Conservation (phyloP, 2,113 vertebrate species). For the Noctilio leporinus region DNA sequence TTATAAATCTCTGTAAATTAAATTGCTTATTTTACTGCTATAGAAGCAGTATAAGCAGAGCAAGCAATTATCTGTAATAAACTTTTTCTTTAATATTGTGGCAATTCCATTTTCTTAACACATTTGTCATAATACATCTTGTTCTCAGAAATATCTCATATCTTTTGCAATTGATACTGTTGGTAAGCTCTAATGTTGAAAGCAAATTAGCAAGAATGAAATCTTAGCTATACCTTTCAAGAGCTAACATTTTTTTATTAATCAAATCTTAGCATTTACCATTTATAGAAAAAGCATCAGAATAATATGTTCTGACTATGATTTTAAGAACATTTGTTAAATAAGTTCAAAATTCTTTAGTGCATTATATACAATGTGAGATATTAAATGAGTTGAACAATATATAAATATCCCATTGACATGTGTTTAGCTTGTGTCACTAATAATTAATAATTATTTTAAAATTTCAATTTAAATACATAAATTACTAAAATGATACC, state of each 20-base stretch:
- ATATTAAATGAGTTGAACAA: not conserved
- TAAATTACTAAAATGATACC: not conserved
- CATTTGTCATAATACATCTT: constrained; percentile 60
- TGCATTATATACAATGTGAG: not conserved
- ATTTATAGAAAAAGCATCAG: not conserved
- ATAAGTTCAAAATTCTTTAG: not conserved
- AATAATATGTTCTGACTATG: not conserved
- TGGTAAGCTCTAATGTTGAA: not conserved
- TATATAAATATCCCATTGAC: not conserved
- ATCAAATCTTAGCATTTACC: not conserved
- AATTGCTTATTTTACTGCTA: constrained; percentile 77
- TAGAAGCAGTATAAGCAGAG: constrained; percentile 75
- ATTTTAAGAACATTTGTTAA: not conserved
- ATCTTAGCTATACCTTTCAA: not conserved
- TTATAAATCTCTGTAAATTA: constrained; percentile 82
- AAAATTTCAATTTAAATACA: not conserved
- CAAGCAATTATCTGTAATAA: constrained; percentile 83
- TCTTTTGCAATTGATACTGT: constrained; percentile 33
- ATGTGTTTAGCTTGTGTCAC: not conserved
- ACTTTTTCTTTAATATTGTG: constrained; percentile 78
- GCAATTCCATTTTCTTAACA: constrained; percentile 65
- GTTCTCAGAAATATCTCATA: not conserved
- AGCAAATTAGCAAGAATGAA: constrained; percentile 30
- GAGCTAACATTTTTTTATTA: not conserved
- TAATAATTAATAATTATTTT: not conserved